Percentiles rank a stretch among this genome's conserved stretches.
These are phyloP conservation scores for Maniola hyperantus DNA, from an alignment of 2,888 invertebrate species.

Conservation along the genomic window DNA sequence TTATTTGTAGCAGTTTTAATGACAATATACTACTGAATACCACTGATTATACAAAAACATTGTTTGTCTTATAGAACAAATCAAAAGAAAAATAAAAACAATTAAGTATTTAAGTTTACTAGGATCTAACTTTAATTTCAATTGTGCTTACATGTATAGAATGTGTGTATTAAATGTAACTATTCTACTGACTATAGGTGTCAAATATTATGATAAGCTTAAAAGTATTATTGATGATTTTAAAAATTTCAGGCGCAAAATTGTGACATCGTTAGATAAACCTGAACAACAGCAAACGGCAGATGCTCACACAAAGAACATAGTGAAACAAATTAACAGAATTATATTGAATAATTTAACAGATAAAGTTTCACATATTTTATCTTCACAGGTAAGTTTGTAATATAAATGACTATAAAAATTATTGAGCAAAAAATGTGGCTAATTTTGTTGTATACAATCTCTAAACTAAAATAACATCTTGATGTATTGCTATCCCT, in stretches of 20 bases:
- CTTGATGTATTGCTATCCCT: too few species aligned
- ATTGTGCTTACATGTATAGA: too few species aligned
- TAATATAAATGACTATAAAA: not conserved
- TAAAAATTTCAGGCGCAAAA: constrained; percentile 47
- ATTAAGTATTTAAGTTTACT: too few species aligned
- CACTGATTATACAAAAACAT: not conserved
- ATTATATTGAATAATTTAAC: constrained; percentile 84
- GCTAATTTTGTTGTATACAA: too few species aligned
- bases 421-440: not conserved
- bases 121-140: too few species aligned
- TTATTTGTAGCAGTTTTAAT: not conserved
- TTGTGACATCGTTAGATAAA: constrained; percentile 44
- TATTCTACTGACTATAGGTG: too few species aligned
- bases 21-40: not conserved
- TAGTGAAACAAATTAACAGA: constrained; percentile 87
- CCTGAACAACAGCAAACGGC: constrained; percentile 61
- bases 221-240: not conserved
- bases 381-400: constrained; percentile 80
- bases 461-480: not conserved
- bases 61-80: too few species aligned
- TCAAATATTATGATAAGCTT: not conserved
- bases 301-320: constrained; percentile 70
- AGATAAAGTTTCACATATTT: constrained; percentile 83
- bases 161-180: too few species aligned
- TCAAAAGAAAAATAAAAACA: too few species aligned